phyloP scores from a whole-genome alignment of 2,113 vertebrate genomes.

The Pterocles burchelli region DNA sequence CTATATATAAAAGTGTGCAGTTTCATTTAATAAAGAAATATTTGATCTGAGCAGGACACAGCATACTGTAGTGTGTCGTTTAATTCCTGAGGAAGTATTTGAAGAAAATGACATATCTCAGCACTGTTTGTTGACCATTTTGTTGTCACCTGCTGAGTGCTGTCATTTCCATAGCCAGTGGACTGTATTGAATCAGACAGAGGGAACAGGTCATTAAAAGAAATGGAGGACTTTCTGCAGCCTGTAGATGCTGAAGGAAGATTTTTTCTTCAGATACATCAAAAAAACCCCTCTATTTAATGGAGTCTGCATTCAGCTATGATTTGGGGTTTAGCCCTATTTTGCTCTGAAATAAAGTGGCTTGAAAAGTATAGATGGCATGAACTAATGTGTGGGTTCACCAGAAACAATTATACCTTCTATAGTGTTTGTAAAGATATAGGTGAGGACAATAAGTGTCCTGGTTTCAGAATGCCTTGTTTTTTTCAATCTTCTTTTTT shows the following conservation, averaged over 20 bases:
- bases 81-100: conserved; percentile 75
- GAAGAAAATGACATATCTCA: conserved; percentile 79
- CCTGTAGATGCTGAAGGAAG: conserved; percentile 49
- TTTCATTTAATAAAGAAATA: conserved; percentile 80
- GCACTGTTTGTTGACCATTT: conserved; percentile 79
- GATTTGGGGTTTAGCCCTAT: conserved; percentile 48
- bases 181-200: conserved; percentile 79
- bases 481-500: not conserved
- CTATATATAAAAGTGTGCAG: conserved; percentile 3
- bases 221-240: conserved; percentile 74
- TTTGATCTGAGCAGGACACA: conserved; percentile 72
- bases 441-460: not conserved
- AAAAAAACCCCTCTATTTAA: conserved; percentile 44
- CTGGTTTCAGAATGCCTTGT: not conserved
- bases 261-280: conserved; percentile 49
- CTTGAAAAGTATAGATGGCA: conserved; percentile 53
- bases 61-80: conserved; percentile 73
- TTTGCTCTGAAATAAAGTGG: conserved; percentile 51
- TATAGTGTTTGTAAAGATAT: not conserved
- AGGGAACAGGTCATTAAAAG: conserved; percentile 82
- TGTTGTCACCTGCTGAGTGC: conserved; percentile 80
- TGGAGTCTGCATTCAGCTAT: conserved; percentile 38
- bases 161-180: conserved; percentile 82
- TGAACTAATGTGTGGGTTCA: conserved; percentile 13
- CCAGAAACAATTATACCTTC: not conserved